A percentile compares a stretch with the other conserved stretches of the same genome.
phyloP scores from a whole-genome alignment of 2,113 vertebrate species.

The Syngnathus typhle region DNA sequence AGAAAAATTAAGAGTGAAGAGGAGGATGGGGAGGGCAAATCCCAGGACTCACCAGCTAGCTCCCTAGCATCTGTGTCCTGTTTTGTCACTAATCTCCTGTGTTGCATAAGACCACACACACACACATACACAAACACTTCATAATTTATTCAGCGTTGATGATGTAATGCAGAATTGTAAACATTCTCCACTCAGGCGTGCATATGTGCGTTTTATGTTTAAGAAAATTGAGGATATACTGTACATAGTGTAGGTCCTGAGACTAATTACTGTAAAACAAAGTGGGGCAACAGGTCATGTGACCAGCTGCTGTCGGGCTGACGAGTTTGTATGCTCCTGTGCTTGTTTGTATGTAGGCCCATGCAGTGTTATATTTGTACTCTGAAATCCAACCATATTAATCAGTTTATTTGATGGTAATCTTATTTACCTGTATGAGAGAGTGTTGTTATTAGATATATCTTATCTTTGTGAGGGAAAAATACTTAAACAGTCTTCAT shows the following conservation, averaged over 20 bases:
- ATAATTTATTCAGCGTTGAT: constrained; percentile 23
- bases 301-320: constrained; percentile 20
- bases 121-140: constrained; percentile 11
- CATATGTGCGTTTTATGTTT: constrained; percentile 9
- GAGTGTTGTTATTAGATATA: not conserved
- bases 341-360: constrained; percentile 16
- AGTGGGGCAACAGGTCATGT: constrained; percentile 38
- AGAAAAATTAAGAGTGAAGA: constrained; percentile 15
- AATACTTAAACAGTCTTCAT: not conserved
- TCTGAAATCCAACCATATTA: not conserved
- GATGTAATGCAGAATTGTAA: constrained; percentile 35
- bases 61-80: constrained; percentile 52
- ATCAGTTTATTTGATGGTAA: not conserved
- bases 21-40: constrained; percentile 18
- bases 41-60: constrained; percentile 28
- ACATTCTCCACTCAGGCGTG: not conserved
- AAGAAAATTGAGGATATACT: constrained; percentile 25
- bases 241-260: constrained; percentile 20
- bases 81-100: constrained; percentile 61
- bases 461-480: not conserved
- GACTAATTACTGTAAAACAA: constrained; percentile 32
- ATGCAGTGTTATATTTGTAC: not conserved
- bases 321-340: constrained; percentile 6
- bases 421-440: not conserved
- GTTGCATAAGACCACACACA: constrained; percentile 51